A percentile compares a stretch with the other conserved stretches of the same genome.
These are phyloP conservation scores for Thecocarcelia acutangulata DNA, from an alignment of 2,888 invertebrate genomes.

Conservation along the genomic window DNA sequence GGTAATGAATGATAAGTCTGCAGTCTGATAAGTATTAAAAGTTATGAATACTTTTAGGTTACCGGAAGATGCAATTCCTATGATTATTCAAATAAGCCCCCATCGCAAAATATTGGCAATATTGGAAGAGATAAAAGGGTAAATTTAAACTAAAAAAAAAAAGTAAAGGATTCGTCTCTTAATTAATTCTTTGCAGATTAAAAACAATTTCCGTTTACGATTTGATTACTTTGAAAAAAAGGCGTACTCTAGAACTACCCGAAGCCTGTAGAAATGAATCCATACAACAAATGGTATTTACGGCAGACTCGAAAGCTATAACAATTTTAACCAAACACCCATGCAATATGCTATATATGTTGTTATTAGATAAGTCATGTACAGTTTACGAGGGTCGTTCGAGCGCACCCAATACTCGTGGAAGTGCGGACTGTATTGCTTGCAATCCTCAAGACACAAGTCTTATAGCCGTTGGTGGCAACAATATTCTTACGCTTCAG, in stretches of 20 bases:
- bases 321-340: constrained; percentile 91
- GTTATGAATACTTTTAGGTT: constrained; percentile 72
- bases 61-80: constrained; percentile 77
- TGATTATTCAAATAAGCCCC: constrained; percentile 77
- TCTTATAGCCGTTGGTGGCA: constrained; percentile 84
- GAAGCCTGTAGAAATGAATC: constrained; percentile 78
- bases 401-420: constrained; percentile 75
- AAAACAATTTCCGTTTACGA: constrained; percentile 84
- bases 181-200: constrained; percentile 49
- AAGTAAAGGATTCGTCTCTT: neutral
- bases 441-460: constrained; percentile 86
- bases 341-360: constrained; percentile 85
- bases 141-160: constrained; percentile 16
- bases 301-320: constrained; percentile 90
- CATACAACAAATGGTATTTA: constrained; percentile 82
- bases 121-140: constrained; percentile 76
- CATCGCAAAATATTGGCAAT: constrained; percentile 79
- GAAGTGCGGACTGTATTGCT: constrained; percentile 77
- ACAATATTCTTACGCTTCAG: constrained; percentile 85
- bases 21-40: neutral
- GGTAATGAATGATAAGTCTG: constrained; percentile 73
- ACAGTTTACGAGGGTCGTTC: constrained; percentile 77
- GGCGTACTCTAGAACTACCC: constrained; percentile 86
- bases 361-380: constrained; percentile 87
- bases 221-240: constrained; percentile 86